phyloP scores from a whole-genome alignment of 2,797 vertebrate species.

The Uromys caudimaculatus region DNA sequence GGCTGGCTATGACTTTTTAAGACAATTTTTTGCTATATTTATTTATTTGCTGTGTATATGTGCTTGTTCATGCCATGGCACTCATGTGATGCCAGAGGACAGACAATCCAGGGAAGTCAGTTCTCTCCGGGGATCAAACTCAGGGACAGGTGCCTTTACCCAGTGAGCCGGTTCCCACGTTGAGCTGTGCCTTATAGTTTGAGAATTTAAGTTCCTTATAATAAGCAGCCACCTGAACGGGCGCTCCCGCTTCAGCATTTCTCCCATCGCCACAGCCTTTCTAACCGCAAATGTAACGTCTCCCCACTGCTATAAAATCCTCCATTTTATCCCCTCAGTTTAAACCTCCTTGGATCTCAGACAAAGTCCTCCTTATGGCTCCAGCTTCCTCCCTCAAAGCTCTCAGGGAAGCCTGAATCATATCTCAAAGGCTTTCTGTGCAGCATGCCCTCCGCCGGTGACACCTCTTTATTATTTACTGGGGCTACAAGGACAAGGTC shows the following conservation, averaged over 20 bases:
- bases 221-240: background rate
- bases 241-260: background rate
- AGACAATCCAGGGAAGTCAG: background rate
- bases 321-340: conserved; percentile 1
- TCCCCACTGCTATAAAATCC: background rate
- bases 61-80: background rate
- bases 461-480: conserved; percentile 37
- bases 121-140: background rate
- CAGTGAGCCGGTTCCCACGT: too few species aligned
- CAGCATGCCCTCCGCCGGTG: background rate
- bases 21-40: background rate
- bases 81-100: background rate
- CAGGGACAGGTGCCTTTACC: background rate
- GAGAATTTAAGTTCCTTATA: conserved; percentile 17
- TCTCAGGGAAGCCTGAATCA: conserved; percentile 11
- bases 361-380: conserved; percentile 37
- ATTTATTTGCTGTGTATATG: background rate
- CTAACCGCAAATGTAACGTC: conserved; percentile 3
- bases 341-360: conserved; percentile 9
- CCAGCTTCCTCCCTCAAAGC: conserved; percentile 8
- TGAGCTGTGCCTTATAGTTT: conserved; percentile 10
- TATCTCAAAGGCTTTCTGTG: background rate
- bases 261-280: conserved; percentile 14
- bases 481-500: background rate
- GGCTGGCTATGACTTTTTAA: conserved; percentile 8